phyloP scores from a whole-genome alignment of 2,888 invertebrate species.

The Hypsopygia costalis region DNA sequence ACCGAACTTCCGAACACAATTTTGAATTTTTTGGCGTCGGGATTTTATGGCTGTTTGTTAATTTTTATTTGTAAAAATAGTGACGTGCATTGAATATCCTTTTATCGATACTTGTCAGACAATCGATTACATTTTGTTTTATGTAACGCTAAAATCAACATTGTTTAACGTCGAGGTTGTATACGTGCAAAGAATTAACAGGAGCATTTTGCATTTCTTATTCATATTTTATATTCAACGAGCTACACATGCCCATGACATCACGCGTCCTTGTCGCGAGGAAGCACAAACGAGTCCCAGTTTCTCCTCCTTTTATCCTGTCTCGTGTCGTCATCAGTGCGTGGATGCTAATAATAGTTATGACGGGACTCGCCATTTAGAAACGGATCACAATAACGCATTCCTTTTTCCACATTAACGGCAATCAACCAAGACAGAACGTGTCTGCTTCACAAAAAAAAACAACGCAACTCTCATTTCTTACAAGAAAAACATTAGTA shows the following conservation, averaged over 20 bases:
- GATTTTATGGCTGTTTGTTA: too few species aligned
- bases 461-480: conserved; percentile 15
- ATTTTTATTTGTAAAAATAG: too few species aligned
- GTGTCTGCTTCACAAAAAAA: conserved; percentile 31
- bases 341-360: conserved; percentile 55
- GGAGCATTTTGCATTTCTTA: conserved; percentile 43
- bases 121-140: neutral
- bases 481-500: neutral
- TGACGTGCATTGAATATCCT: neutral
- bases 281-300: conserved; percentile 63
- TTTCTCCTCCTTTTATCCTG: conserved; percentile 69
- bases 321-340: conserved; percentile 61
- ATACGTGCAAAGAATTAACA: conserved; percentile 60
- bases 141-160: conserved; percentile 21
- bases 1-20: too few species aligned
- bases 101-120: neutral
- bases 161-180: conserved; percentile 45
- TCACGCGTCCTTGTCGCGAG: conserved; percentile 72
- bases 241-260: conserved; percentile 56
- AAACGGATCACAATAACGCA: conserved; percentile 22
- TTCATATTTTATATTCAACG: conserved; percentile 64
- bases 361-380: conserved; percentile 31
- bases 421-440: conserved; percentile 31
- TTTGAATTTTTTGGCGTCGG: too few species aligned
- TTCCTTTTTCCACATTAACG: conserved; percentile 23